A percentile compares a stretch with the other conserved stretches of the same genome.
These are phyloP conservation scores for Syngnathus scovelli DNA, from an alignment of 2,113 vertebrate species.

Conservation along the genomic window DNA sequence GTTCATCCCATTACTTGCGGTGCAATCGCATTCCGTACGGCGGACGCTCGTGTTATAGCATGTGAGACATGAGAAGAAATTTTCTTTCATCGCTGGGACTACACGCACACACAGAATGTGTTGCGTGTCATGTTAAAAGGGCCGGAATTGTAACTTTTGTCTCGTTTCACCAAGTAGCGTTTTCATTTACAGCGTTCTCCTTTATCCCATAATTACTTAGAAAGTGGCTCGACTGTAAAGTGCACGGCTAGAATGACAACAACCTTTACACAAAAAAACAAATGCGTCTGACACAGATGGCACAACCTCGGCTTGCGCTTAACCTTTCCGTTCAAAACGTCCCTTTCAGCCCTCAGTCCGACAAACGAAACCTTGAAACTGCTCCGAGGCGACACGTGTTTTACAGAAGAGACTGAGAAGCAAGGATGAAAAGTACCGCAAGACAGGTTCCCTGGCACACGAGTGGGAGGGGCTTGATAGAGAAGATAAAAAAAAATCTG, in stretches of 20 bases:
- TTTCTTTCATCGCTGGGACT: neutral
- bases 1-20: neutral
- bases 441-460: slow-evolving; percentile 51
- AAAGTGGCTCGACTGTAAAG: slow-evolving; percentile 27
- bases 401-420: slow-evolving; percentile 43
- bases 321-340: slow-evolving; percentile 19
- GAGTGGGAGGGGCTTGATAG: slow-evolving; percentile 59
- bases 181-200: slow-evolving; percentile 31
- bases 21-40: slow-evolving; percentile 1
- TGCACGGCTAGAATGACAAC: slow-evolving; percentile 38
- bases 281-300: slow-evolving; percentile 40
- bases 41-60: neutral
- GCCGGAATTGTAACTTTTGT: slow-evolving; percentile 28
- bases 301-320: slow-evolving; percentile 25
- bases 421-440: slow-evolving; percentile 38
- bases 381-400: slow-evolving; percentile 35
- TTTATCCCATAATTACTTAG: slow-evolving; percentile 32
- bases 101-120: neutral
- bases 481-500: slow-evolving; percentile 2
- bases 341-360: slow-evolving; percentile 24
- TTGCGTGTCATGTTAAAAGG: neutral
- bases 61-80: neutral
- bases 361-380: slow-evolving; percentile 34
- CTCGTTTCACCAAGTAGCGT: slow-evolving; percentile 1
- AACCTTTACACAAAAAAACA: slow-evolving; percentile 45